Percentiles rank a stretch among this genome's conserved stretches.
Evolutionary conservation across 2,113 vertebrate species (phyloP).

Genomic region (Triplophysa tibetana): DNA sequence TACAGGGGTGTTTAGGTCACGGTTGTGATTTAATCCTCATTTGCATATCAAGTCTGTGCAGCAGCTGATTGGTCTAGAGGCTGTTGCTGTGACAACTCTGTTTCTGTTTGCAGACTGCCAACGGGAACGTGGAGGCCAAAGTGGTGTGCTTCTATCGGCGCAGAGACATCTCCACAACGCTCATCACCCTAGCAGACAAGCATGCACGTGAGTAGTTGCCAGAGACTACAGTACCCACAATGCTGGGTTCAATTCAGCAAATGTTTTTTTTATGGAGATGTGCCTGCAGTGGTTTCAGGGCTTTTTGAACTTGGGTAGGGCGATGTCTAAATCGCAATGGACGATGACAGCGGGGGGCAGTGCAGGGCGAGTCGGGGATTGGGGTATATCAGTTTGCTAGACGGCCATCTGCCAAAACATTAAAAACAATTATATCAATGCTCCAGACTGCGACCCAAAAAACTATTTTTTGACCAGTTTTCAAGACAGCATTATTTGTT

Average conservation of each 20-base stretch:
- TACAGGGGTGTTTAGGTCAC: slow-evolving; percentile 7
- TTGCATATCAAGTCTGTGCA: slow-evolving; percentile 5
- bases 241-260: neutral
- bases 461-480: too few species aligned
- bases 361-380: too few species aligned
- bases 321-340: too few species aligned
- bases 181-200: slow-evolving; percentile 96
- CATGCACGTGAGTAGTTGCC: slow-evolving; percentile 89
- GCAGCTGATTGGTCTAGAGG: slow-evolving; percentile 53
- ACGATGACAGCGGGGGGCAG: too few species aligned
- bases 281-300: neutral
- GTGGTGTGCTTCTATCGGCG: slow-evolving; percentile 98
- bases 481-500: too few species aligned
- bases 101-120: slow-evolving; percentile 87
- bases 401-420: too few species aligned
- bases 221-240: slow-evolving; percentile 5
- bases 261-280: too few species aligned
- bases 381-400: too few species aligned
- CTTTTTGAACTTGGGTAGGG: neutral
- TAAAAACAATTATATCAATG: too few species aligned
- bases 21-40: slow-evolving; percentile 23
- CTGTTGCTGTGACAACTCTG: slow-evolving; percentile 72
- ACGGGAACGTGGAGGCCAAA: slow-evolving; percentile 97
- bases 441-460: too few species aligned
- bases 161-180: slow-evolving; percentile 93